phyloP scores from a whole-genome alignment of 2,888 invertebrate genomes.

The Philaethria dido region DNA sequence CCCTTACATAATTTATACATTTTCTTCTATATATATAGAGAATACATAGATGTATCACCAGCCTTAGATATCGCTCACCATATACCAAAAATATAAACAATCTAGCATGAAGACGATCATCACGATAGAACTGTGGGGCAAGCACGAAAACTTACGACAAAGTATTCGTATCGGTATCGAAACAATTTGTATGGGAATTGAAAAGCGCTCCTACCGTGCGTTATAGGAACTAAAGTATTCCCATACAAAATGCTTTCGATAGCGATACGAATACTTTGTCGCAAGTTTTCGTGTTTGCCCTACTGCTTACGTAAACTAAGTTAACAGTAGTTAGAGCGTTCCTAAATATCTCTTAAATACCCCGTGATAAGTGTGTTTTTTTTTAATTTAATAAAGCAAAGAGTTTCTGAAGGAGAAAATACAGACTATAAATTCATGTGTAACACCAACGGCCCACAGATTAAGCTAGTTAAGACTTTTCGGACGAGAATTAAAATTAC shows the following conservation, averaged over 20 bases:
- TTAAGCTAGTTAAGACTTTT: background rate
- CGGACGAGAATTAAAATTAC: background rate
- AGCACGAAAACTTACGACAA: no score
- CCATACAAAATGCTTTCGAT: no score
- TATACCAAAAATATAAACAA: constrained; percentile 52
- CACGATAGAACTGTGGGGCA: no score
- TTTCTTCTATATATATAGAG: constrained; percentile 53
- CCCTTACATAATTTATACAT: constrained; percentile 60
- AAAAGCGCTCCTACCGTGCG: no score
- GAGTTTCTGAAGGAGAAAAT: background rate
- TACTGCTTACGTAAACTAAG: constrained; percentile 33
- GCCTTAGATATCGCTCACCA: constrained; percentile 68
- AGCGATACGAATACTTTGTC: no score
- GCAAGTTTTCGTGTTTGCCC: no score
- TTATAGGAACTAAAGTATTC: no score
- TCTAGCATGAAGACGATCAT: constrained; percentile 45
- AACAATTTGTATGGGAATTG: no score
- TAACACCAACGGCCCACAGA: background rate
- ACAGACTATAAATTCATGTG: background rate
- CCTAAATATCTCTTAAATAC: constrained; percentile 36
- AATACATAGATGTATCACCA: constrained; percentile 75
- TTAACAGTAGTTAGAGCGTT: constrained; percentile 33
- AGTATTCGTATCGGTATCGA: no score
- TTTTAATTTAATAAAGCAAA: background rate
- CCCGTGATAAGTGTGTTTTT: constrained; percentile 24